Conservation (phyloP, 2,888 invertebrate genomes). For the Steinernema scapterisci region DNA sequence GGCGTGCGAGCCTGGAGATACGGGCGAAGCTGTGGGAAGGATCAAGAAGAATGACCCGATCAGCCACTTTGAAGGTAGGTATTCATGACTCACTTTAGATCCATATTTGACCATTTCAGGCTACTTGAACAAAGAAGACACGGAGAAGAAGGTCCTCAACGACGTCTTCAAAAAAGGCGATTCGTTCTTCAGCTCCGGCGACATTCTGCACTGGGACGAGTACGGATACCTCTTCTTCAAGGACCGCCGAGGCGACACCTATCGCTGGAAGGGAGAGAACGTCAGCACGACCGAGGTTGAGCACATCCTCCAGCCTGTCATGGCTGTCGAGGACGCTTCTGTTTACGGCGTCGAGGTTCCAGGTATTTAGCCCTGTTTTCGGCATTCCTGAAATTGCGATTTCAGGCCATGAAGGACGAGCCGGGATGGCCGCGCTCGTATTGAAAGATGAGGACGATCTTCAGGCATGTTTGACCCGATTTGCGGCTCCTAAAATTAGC, state of each 20-base stretch:
- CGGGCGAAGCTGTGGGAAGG: slow-evolving; percentile 93
- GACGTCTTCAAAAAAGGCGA: slow-evolving; percentile 90
- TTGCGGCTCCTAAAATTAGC: background rate
- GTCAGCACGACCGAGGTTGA: slow-evolving; percentile 97
- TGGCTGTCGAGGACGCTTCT: slow-evolving; percentile 83
- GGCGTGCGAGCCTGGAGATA: slow-evolving; percentile 79
- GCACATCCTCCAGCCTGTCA: slow-evolving; percentile 77
- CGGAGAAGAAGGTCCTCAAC: slow-evolving; percentile 84
- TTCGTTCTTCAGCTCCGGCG: slow-evolving; percentile 75
- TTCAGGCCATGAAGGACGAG: slow-evolving; percentile 76
- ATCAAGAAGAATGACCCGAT: slow-evolving; percentile 86
- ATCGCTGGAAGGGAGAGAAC: slow-evolving; percentile 48
- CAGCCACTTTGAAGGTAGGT: slow-evolving; percentile 82
- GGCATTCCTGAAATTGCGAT: slow-evolving; percentile 66
- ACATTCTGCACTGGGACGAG: slow-evolving; percentile 86
- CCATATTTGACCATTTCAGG: too few species aligned
- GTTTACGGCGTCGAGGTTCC: slow-evolving; percentile 86
- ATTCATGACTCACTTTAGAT: too few species aligned
- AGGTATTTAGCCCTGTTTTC: slow-evolving; percentile 73
- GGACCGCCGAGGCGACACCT: slow-evolving; percentile 84
- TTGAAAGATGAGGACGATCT: slow-evolving; percentile 70
- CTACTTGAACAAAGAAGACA: slow-evolving; percentile 83
- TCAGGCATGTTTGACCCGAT: slow-evolving; percentile 33
- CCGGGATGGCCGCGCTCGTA: slow-evolving; percentile 89
- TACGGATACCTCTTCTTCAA: slow-evolving; percentile 81